phyloP scores from a whole-genome alignment of 2,797 vertebrate genomes.

The Pangasius mekongensis region DNA sequence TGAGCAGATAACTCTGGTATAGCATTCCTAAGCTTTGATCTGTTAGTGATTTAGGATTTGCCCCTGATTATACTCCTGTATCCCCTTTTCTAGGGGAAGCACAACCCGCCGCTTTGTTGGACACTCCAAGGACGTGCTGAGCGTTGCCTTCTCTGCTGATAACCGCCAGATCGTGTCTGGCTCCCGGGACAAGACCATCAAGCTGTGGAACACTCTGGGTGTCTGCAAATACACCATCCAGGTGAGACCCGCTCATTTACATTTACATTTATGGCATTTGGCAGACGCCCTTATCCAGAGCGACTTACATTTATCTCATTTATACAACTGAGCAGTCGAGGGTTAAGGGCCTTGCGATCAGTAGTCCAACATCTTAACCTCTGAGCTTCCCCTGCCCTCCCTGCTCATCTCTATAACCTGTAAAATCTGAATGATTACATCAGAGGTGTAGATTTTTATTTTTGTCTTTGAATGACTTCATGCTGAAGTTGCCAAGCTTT shows the following conservation, averaged over 20 bases:
- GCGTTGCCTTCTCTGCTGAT: slow-evolving; percentile 95
- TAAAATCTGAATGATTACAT: background rate
- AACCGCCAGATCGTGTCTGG: slow-evolving; percentile 98
- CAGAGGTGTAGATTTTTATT: background rate
- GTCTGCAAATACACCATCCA: slow-evolving; percentile 99
- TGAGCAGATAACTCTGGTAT: too few species aligned
- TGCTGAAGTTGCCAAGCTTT: background rate
- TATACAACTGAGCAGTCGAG: too few species aligned
- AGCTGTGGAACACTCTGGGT: slow-evolving; percentile 96
- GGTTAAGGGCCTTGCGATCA: too few species aligned
- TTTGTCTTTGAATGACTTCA: background rate
- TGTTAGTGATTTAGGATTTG: background rate
- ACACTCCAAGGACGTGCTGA: slow-evolving; percentile 96
- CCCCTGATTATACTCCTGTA: background rate
- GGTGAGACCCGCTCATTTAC: slow-evolving; percentile 67
- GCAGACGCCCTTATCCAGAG: too few species aligned
- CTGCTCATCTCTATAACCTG: background rate
- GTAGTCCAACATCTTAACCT: too few species aligned
- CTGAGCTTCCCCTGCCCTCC: too few species aligned
- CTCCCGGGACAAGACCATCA: slow-evolving; percentile 95
- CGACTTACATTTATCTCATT: too few species aligned
- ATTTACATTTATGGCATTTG: too few species aligned
- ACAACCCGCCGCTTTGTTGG: slow-evolving; percentile 93
- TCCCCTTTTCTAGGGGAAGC: slow-evolving; percentile 76
- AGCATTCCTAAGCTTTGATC: background rate